Conservation (phyloP, 2,113 vertebrate species). For the Agelaius tricolor region DNA sequence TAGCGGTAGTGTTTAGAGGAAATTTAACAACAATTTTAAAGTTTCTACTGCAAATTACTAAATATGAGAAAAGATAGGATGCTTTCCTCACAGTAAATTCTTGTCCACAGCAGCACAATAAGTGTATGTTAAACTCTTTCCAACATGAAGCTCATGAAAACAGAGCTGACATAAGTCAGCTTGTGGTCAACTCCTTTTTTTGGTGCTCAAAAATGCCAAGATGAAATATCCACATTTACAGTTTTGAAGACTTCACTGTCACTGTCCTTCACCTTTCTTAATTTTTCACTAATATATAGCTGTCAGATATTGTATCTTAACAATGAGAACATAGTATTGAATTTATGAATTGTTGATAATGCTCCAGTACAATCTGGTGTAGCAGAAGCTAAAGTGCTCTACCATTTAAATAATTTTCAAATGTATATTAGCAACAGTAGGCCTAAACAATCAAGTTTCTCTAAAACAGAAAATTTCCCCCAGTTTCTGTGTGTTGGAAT, state of each 20-base stretch:
- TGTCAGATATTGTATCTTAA: not conserved
- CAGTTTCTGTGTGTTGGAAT: not conserved
- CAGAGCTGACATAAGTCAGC: not conserved
- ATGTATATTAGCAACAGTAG: not conserved
- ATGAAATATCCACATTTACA: not conserved
- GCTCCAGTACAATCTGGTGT: not conserved
- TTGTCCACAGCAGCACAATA: not conserved
- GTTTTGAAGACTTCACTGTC: not conserved
- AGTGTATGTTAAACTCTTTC: not conserved
- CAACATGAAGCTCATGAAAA: not conserved
- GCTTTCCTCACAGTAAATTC: not conserved
- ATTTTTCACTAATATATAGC: not conserved
- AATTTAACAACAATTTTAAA: not conserved
- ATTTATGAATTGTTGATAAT: not conserved
- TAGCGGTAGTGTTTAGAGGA: not conserved
- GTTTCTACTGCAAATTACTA: constrained; percentile 6
- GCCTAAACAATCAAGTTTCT: not conserved
- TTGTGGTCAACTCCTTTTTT: not conserved
- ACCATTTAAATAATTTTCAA: not conserved
- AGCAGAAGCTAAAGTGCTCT: not conserved
- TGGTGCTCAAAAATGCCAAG: not conserved
- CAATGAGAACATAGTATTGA: not conserved
- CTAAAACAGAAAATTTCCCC: not conserved
- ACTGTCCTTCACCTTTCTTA: not conserved
- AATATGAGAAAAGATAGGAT: not conserved